A percentile compares a stretch with the other conserved stretches of the same genome.
Conservation (phyloP, 2,797 vertebrate genomes). For the Siniperca obscura region DNA sequence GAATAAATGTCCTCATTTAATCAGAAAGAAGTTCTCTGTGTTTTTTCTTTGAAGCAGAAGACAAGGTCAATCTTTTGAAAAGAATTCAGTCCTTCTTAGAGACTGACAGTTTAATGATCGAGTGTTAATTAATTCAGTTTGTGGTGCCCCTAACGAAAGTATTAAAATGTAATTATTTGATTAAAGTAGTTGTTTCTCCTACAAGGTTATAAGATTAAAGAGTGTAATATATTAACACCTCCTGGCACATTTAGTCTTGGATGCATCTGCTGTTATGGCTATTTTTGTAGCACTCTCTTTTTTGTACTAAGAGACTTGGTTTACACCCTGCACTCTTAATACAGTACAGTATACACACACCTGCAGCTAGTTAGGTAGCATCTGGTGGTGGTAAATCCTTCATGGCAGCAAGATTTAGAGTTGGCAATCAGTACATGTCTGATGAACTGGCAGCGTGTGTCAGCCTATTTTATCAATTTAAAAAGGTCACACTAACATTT, state of each 20-base stretch:
- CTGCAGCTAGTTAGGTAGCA: constrained; percentile 28
- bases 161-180: too few species aligned
- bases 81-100: too few species aligned
- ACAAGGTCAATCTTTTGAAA: too few species aligned
- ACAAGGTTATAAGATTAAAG: not conserved
- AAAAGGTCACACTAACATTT: constrained; percentile 71
- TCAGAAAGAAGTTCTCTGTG: too few species aligned
- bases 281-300: not conserved
- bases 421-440: constrained; percentile 53
- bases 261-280: not conserved
- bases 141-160: too few species aligned
- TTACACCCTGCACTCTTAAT: not conserved
- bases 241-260: constrained; percentile 3
- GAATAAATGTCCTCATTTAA: too few species aligned
- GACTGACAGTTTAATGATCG: too few species aligned
- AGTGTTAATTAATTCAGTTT: too few species aligned
- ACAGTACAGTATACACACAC: constrained; percentile 17
- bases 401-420: constrained; percentile 51
- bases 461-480: constrained; percentile 53
- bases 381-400: constrained; percentile 56
- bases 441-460: constrained; percentile 40
- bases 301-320: not conserved
- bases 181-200: too few species aligned
- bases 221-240: not conserved
- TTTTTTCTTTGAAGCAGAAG: too few species aligned